These are phyloP conservation scores for Neolamprologus cancellatus DNA, from an alignment of 2,113 vertebrate species.

Conservation along the genomic window DNA sequence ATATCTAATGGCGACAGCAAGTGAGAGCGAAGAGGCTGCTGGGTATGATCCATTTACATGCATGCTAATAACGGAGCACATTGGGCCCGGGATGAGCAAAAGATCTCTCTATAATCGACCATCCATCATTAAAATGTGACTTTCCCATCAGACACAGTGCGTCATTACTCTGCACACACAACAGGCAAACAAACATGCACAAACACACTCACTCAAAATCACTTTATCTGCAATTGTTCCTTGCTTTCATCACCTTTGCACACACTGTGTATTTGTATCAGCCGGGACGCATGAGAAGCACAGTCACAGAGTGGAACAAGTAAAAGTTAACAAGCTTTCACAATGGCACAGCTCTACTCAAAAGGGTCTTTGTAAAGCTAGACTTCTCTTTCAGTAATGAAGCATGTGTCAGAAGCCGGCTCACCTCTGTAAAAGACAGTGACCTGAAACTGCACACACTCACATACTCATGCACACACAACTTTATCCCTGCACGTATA, in stretches of 20 bases:
- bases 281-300: background rate
- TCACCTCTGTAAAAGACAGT: constrained; percentile 18
- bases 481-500: background rate
- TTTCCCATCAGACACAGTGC: constrained; percentile 37
- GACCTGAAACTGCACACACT: constrained; percentile 25
- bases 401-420: background rate
- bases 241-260: constrained; percentile 17
- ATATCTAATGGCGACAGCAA: constrained; percentile 42
- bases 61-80: constrained; percentile 61
- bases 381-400: constrained; percentile 19
- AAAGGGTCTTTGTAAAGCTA: constrained; percentile 24
- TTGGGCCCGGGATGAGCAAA: constrained; percentile 25
- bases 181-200: background rate
- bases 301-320: background rate
- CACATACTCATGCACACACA: background rate
- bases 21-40: constrained; percentile 42
- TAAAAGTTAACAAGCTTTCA: constrained; percentile 37
- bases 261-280: background rate
- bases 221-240: constrained; percentile 6
- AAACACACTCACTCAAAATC: background rate
- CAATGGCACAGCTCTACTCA: constrained; percentile 6
- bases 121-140: constrained; percentile 61
- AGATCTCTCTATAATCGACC: constrained; percentile 49
- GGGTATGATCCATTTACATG: constrained; percentile 58
- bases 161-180: constrained; percentile 46